Conservation (phyloP, 2,113 vertebrate species). For the Chaetura pelagica region DNA sequence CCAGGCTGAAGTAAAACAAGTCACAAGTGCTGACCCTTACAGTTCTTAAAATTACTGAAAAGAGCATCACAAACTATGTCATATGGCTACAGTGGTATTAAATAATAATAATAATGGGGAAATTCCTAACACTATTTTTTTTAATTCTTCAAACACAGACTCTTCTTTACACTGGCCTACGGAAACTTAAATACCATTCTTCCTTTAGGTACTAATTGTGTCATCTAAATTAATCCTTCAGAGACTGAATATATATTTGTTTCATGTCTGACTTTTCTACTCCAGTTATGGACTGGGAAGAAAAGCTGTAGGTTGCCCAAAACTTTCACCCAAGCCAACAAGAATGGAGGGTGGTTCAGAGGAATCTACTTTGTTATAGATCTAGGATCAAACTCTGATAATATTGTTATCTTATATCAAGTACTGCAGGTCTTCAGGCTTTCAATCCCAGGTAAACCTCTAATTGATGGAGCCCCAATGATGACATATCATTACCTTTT, state of each 20-base stretch:
- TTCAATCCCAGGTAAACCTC: neutral
- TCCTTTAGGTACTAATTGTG: neutral
- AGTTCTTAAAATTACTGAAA: neutral
- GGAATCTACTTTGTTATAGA: neutral
- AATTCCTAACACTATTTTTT: neutral
- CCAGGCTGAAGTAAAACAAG: neutral
- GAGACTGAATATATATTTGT: neutral
- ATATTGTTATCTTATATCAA: rapidly evolving
- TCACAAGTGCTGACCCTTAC: neutral
- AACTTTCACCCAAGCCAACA: neutral
- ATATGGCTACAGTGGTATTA: neutral
- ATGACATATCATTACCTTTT: neutral
- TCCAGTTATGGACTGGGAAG: neutral
- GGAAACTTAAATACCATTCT: neutral
- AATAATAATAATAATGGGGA: neutral
- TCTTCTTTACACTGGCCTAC: neutral
- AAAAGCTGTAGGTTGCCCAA: neutral
- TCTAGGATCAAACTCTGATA: neutral
- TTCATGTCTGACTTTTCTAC: neutral
- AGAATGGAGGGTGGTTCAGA: neutral
- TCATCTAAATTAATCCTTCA: neutral
- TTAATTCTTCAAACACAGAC: neutral
- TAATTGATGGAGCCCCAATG: neutral
- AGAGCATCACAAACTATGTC: neutral
- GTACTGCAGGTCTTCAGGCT: neutral